phyloP scores from a whole-genome alignment of 2,113 vertebrate genomes.

The Pristiophorus japonicus region DNA sequence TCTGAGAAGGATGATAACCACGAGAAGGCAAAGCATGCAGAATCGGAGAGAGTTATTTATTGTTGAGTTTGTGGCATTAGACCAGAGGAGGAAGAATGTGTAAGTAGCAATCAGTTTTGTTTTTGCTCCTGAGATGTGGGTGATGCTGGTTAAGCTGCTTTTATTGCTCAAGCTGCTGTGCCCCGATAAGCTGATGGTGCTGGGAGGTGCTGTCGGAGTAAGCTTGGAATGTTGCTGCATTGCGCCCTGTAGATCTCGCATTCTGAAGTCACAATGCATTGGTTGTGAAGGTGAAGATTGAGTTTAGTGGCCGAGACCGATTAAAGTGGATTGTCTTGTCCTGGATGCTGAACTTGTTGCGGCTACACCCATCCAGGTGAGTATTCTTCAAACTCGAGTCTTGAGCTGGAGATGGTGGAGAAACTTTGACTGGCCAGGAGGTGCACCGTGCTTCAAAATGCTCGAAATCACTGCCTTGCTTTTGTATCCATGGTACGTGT shows the following conservation, averaged over 20 bases:
- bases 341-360: no score
- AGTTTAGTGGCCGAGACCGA: no score
- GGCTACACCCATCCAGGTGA: neutral
- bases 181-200: no score
- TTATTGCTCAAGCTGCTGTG: no score
- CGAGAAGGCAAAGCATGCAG: neutral
- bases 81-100: neutral
- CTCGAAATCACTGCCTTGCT: neutral
- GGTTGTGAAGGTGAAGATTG: no score
- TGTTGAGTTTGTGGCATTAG: neutral
- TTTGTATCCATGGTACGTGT: neutral
- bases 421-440: neutral
- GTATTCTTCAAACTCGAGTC: neutral
- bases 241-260: no score
- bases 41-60: neutral
- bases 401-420: neutral
- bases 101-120: neutral
- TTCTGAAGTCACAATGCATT: no score
- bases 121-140: no score
- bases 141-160: no score
- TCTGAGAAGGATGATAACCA: neutral
- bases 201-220: no score
- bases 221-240: no score
- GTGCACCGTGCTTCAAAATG: neutral
- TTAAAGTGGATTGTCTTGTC: no score